phyloP scores from a whole-genome alignment of 2,113 vertebrate genomes.

The Callipepla californica region DNA sequence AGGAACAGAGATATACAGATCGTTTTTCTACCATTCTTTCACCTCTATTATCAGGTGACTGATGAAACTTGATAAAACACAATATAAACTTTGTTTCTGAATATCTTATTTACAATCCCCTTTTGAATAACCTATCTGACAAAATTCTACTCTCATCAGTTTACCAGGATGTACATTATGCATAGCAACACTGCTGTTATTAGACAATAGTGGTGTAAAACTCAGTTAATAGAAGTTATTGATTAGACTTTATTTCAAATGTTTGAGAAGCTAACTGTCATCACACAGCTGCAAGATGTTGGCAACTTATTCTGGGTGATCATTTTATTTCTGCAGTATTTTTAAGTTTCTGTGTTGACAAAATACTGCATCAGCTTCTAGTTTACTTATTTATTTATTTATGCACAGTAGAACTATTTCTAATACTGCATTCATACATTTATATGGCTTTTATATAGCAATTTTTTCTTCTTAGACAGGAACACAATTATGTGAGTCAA shows the following conservation, averaged over 20 bases:
- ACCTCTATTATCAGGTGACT: neutral
- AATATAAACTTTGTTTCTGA: neutral
- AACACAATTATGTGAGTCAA: neutral
- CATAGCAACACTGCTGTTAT: neutral
- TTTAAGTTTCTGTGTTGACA: neutral
- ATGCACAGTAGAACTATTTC: neutral
- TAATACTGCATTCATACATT: neutral
- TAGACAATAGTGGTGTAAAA: neutral
- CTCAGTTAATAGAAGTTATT: neutral
- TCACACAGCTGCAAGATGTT: neutral
- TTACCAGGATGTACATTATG: neutral
- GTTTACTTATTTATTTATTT: neutral
- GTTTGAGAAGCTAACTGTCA: neutral
- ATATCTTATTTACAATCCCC: neutral
- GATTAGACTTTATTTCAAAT: neutral
- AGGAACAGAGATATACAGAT: neutral
- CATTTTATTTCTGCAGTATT: neutral
- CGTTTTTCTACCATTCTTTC: neutral
- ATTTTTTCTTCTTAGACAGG: slow-evolving; percentile 21
- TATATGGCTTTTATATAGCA: neutral
- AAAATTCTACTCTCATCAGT: neutral
- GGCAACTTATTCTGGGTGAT: neutral
- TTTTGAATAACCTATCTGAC: neutral
- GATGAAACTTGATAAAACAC: neutral
- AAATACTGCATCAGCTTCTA: neutral